A percentile compares a stretch with the other conserved stretches of the same genome.
Conservation (phyloP, 2,888 invertebrate genomes). For the Ernsta delagoae region DNA sequence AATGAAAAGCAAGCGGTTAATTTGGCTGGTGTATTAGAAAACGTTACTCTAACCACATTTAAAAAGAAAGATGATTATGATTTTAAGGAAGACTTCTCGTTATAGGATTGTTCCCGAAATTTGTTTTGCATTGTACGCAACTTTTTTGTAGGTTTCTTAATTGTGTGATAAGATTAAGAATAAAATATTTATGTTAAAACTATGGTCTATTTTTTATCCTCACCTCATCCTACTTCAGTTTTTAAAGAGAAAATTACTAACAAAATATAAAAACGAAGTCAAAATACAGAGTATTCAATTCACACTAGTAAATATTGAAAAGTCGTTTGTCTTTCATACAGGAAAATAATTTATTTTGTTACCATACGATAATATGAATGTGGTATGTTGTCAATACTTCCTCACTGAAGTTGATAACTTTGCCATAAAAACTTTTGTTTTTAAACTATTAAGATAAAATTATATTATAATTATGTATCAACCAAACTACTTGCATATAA, state of each 20-base stretch:
- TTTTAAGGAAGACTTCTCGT: constrained; percentile 85
- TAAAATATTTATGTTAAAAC: constrained; percentile 7
- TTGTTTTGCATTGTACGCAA: neutral
- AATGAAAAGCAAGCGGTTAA: constrained; percentile 86
- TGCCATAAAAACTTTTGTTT: neutral
- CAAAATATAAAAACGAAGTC: too few relatives aligned
- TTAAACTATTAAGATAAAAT: neutral
- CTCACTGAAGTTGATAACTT: neutral
- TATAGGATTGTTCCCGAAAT: constrained; percentile 43
- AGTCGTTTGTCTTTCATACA: too few relatives aligned
- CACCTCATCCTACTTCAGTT: too few relatives aligned
- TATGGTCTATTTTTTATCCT: neutral
- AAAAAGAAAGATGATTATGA: constrained; percentile 84
- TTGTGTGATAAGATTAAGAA: neutral
- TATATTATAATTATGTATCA: too few relatives aligned
- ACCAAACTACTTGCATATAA: too few relatives aligned
- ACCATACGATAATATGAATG: neutral
- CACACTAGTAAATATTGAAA: too few relatives aligned
- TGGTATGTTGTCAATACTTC: neutral
- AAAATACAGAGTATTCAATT: too few relatives aligned
- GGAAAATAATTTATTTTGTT: too few relatives aligned
- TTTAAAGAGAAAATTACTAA: too few relatives aligned
- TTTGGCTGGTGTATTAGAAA: constrained; percentile 87
- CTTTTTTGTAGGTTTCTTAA: neutral
- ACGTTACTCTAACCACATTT: constrained; percentile 74